These are phyloP conservation scores for Acanthochromis polyacanthus DNA, from an alignment of 2,113 vertebrate species.

Conservation along the genomic window DNA sequence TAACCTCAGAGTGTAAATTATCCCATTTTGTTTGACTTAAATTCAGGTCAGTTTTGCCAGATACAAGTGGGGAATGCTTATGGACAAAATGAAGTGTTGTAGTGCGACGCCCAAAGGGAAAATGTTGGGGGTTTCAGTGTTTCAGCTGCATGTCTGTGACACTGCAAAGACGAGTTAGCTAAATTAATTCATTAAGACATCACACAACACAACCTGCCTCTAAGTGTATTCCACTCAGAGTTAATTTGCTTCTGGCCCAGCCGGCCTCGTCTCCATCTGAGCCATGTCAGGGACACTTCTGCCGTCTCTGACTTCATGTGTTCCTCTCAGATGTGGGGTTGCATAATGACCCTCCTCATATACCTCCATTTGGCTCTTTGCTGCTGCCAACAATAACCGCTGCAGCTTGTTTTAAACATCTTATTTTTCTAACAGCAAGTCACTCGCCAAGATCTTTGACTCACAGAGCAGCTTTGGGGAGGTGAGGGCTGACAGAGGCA, in stretches of 20 bases:
- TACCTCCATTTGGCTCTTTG: constrained; percentile 56
- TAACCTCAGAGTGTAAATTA: constrained; percentile 62
- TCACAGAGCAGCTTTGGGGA: constrained; percentile 50
- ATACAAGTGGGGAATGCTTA: constrained; percentile 4
- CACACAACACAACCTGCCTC: constrained; percentile 16
- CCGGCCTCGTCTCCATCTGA: constrained; percentile 36
- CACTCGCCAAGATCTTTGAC: constrained; percentile 61
- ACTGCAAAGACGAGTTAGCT: constrained; percentile 4
- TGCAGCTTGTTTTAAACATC: constrained; percentile 51
- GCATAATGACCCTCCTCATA: constrained; percentile 53
- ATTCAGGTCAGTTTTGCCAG: constrained; percentile 50
- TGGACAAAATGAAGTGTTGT: background rate
- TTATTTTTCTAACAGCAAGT: constrained; percentile 54
- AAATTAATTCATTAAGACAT: constrained; percentile 20
- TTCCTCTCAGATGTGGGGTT: constrained; percentile 40
- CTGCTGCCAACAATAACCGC: constrained; percentile 67
- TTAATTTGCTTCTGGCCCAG: constrained; percentile 34
- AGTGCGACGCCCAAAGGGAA: background rate
- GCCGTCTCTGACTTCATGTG: constrained; percentile 43
- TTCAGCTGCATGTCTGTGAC: background rate
- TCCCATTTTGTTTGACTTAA: constrained; percentile 49
- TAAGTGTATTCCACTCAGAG: constrained; percentile 25
- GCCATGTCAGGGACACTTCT: constrained; percentile 42
- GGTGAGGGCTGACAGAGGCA: constrained; percentile 54
- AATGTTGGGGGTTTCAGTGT: background rate